These are phyloP conservation scores for Myotis pilosus DNA, from an alignment of 2,797 vertebrate genomes.

Conservation along the genomic window DNA sequence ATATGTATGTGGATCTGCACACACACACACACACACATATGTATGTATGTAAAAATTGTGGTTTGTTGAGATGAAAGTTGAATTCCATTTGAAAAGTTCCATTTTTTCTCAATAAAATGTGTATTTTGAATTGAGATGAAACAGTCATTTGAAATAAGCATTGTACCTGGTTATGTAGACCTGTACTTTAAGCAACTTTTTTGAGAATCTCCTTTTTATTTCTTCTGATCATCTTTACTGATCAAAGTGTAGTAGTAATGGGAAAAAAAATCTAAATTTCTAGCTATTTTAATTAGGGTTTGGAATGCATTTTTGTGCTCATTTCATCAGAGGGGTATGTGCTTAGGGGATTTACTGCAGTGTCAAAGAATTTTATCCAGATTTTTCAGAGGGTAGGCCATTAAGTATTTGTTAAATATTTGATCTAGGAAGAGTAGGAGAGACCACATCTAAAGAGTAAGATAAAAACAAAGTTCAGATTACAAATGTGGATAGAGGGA, in stretches of 20 bases:
- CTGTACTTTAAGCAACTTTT: background rate
- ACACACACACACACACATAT: too few species aligned
- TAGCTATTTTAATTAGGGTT: background rate
- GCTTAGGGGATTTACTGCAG: background rate
- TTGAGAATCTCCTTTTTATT: background rate
- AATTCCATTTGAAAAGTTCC: conserved; percentile 21
- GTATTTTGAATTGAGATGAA: conserved; percentile 23
- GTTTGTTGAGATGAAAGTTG: background rate
- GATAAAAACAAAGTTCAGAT: background rate
- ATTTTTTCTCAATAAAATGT: background rate
- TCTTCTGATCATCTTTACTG: background rate
- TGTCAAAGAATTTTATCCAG: conserved; percentile 4
- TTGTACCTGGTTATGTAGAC: background rate
- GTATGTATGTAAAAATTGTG: background rate
- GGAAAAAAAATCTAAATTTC: background rate
- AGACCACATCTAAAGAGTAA: background rate
- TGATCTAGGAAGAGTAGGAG: background rate
- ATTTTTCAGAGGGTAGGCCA: background rate
- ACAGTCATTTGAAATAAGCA: conserved; percentile 2
- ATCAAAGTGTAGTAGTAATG: conserved; percentile 26
- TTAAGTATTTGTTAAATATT: background rate
- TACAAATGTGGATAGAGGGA: background rate
- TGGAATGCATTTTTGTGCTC: background rate
- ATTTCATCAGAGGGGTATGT: background rate
- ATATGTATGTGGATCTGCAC: background rate